These are phyloP conservation scores for Schlechtendalia chinensis DNA, from an alignment of 1,140 invertebrate genomes.

Conservation along the genomic window DNA sequence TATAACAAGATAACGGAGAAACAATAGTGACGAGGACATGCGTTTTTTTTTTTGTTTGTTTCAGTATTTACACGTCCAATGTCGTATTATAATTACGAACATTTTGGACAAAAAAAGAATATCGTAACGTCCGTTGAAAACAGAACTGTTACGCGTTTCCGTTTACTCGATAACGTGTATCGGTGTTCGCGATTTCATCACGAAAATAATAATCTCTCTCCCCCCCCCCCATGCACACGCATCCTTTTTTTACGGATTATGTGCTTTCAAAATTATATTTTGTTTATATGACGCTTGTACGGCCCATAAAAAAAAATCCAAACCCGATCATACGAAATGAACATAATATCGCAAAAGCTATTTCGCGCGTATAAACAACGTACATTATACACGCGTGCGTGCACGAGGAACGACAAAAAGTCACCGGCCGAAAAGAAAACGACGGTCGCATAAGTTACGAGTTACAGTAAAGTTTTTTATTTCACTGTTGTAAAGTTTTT, in stretches of 20 bases:
- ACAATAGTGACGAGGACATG: too few species aligned
- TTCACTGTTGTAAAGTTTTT: constrained; percentile 32
- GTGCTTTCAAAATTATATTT: constrained; percentile 23
- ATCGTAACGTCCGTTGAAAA: neutral
- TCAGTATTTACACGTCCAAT: too few species aligned
- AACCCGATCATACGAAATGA: neutral
- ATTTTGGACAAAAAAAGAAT: too few species aligned
- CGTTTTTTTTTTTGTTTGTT: too few species aligned
- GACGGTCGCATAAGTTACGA: constrained; percentile 36
- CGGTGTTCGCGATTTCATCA: too few species aligned
- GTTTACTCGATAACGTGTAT: too few species aligned
- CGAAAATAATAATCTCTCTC: too few species aligned
- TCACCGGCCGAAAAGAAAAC: constrained; percentile 29
- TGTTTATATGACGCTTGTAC: constrained; percentile 2
- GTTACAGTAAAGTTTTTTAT: constrained; percentile 38
- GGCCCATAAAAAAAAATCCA: neutral
- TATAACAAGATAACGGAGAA: too few species aligned
- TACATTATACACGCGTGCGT: too few species aligned
- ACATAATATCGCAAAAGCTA: constrained; percentile 28
- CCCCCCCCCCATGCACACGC: too few species aligned
- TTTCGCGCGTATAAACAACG: neutral
- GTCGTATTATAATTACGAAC: too few species aligned
- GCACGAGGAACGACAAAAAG: neutral
- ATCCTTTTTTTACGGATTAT: neutral
- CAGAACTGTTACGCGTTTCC: neutral